Evolutionary conservation across 2,797 vertebrate genomes (phyloP), one percentile per base, ranked within the genome.

Genomic region (Megalops cyprinoides): DNA sequence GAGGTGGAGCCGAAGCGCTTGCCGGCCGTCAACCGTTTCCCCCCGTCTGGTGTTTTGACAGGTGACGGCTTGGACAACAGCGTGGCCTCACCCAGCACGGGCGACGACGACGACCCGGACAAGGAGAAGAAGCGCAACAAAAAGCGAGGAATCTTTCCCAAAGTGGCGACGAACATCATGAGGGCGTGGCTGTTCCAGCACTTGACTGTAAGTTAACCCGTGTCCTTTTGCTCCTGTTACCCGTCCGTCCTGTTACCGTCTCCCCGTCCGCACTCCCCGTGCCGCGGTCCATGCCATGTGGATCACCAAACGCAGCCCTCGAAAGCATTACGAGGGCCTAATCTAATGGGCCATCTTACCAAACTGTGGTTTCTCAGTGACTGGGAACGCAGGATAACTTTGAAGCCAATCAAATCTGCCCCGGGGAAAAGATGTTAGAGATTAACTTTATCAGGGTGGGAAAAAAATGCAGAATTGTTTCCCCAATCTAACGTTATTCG

Each of bases 161-260:
- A 99, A 96, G 98, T 99, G 95, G 98, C 98, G 92, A 99, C 98
- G 94, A 99, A 99, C 95, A 99, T 99, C 94, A 99, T 99, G 98
- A 97, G 98, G 93, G 98, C 98, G 87, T 99, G 98, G 98, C 97
- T 99, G 92, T 99, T 99, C 95, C 98, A 99, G 95, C 98, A 99
- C 94, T 96, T 99, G 94, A 99, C 98, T 91, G 98, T 99, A 94
- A 98, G 97, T 96, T 89, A 89, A 93, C 82, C 91, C 88, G 91
- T 84, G 74, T 78, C 74, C 58, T 49, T 76, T 58, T 62, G 67
- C 4, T 79, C 82, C 82, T 80, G 48, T 81, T 48, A 4, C 4
- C 8, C 25, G 3, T 7, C 39, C 10, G n/a, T n/a, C n/a, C n/a
- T n/a, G n/a, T n/a, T n/a, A n/a, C 51, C 23, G 34, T 12, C n/a